Evolutionary conservation across 2,797 vertebrate genomes (phyloP), one percentile per base, ranked within the genome.

Genomic region (Gymnocypris eckloni): DNA sequence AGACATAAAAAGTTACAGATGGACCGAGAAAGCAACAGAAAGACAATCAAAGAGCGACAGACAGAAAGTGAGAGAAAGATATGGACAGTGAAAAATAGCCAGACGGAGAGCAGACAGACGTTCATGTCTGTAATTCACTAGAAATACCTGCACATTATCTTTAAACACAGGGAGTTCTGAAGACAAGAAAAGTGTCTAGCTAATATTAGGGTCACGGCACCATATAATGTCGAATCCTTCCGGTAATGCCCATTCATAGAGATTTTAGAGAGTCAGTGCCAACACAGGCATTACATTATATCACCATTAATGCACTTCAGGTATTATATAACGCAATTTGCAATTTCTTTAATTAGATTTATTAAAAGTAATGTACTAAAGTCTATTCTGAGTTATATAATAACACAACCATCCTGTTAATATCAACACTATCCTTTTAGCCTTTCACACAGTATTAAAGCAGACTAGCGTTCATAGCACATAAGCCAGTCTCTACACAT

Each of bases 401-500:
- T 28, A 73, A 75, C 69, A 73, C 78, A 86, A 28, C 22, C 52
- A 72, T 54, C 33, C 22, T 75, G 67, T 71, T 73, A 79, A 79
- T 81, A 73, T 86, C 67, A 64, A 73, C 84, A 64, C 69, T 64
- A 79, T 79, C 25, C 28, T 79, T 78, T 85, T 79, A 86, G 56
- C 56, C 78, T 73, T 85, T 81, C 33, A 39, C 78, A 81, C 56
- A 41, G 77, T 80, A 79, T 72, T 79, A 79, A 83, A 79, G 67
- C 54, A 79, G 79, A 87, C 86, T 71, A 73, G 66, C 52, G 73
- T 71, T 48, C 86, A 79, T 39, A 50, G 64, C 81, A 33, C 80
- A 77, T 61, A 81, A 77, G 50, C 64, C 72, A 22, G 64, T 61
- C 71, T 81, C 70, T 54, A 73, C 54, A 81, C 84, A 81, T 64